Evolutionary conservation across 2,113 vertebrate genomes (phyloP), one percentile per base, ranked within the genome.

Genomic region (Psittacus erithacus): DNA sequence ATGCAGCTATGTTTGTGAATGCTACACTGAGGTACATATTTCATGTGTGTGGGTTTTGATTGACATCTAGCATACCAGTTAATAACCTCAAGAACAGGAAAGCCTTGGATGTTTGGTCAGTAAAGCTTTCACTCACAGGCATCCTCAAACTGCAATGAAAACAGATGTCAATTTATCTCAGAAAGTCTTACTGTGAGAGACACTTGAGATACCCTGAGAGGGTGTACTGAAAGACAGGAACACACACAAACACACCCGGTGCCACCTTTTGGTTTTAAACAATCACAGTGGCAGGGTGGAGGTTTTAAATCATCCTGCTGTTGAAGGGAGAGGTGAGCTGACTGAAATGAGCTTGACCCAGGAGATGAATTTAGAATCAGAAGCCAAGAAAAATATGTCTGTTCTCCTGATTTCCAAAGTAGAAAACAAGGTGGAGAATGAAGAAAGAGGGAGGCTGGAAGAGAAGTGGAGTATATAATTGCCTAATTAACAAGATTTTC

Each of bases 401-500:
- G 60, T 65, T 91, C 84, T 89, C 94, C 94, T 95, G 92, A 95
- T 97, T 98, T 97, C 86, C 71, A 77, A 76, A 82, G 86, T 57
- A 81, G 88, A 94, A 98, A 97, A 96, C 75, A 96, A 96, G 94
- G 81, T 93, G 91, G 95, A 49, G 79, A 95, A 69, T 74, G 88
- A 96, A 97, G 80, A 94, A 94, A 95, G 93, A 91, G 78, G 91
- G 90, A 92, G 73, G 84, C 70, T 93, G 88, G 94, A 93, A 96
- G 93, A 95, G 95, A 97, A 95, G 75, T 91, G 28, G 75, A 95
- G 96, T 95, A 97, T 76, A 81, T 97, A 98, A 97, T 96, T 97
- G 95, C 94, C 90, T 97, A 93, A 97, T 97, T 97, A 96, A 95
- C 43, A 96, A 91, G 94, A 92, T 95, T 96, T 97, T 97, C 88